Base-by-base conservation (phyloP, 1,140 invertebrate genomes). In the Tetramorium alpestre region DNA sequence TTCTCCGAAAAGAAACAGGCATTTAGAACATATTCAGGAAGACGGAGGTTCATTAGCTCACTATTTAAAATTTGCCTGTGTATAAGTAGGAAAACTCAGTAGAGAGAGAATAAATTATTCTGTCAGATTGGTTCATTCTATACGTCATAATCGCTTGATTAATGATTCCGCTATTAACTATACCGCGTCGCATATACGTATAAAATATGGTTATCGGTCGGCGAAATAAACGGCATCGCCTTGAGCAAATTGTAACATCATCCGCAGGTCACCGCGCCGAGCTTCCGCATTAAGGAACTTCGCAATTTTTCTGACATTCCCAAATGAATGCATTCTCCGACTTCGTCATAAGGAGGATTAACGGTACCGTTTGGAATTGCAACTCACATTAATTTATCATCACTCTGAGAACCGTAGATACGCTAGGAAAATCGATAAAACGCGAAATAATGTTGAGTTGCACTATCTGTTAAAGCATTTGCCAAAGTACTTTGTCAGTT, bases 301-400 rank as follows among this genome's bases (percentile, higher is more conserved):
- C 38, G 56, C 64, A 88, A 89, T 89, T 90, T 87, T 87, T 75
- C 87, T 67, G 75, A 81, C 80, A 10, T 77, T 62, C 75, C 62
- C 72, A 64, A 90, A 90, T 84, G 88, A 90, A 70, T 82, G 89
- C 70, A 77, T 81, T 82, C 64, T 64, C 77, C 81, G 78, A 90
- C 85, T 85, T 80, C 75, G 51, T 82, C 87, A 41, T 90, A 88
- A 87, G 86, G 67, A 80, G 81, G 64, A 90, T 90, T 88, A 90
- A 90, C 81, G 76, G 51, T 58, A 81, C 81, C 80, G 64, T 85
- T 85, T 62, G 80, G 70, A 72, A 88, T 86, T 88, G 76, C 64
- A 54, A 41, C 51, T 54, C 49, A 49, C 69, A 72, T 88, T 90
- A 88, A 90, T 90, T 90, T 80, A 90, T 77, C 87, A 51, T 76